Conservation (phyloP, 2,797 vertebrate species). For the Triplophysa yarkandensis region DNA sequence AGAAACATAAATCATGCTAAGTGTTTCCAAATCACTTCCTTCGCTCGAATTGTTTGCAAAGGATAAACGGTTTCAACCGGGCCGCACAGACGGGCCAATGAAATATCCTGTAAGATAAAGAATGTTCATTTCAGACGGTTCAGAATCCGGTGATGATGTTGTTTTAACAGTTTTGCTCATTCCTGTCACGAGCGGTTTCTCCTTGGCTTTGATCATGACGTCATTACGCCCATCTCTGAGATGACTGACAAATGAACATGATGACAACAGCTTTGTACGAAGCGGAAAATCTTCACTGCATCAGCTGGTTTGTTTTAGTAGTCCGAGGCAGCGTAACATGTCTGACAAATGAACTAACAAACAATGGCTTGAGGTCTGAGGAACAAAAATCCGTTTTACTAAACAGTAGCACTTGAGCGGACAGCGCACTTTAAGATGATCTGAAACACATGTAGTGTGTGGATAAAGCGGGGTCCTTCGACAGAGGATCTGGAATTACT, state of each 20-base stretch:
- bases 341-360: conserved; percentile 42
- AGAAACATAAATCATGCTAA: neutral
- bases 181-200: conserved; percentile 7
- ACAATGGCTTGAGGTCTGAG: conserved; percentile 26
- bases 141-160: conserved; percentile 11
- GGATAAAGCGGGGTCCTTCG: neutral
- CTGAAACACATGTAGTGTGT: conserved; percentile 47
- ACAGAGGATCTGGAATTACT: neutral
- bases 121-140: conserved; percentile 7
- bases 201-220: neutral
- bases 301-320: conserved; percentile 41
- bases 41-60: neutral
- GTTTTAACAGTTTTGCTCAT: conserved; percentile 5
- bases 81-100: neutral
- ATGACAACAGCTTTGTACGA: neutral
- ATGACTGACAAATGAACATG: neutral
- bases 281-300: conserved; percentile 1
- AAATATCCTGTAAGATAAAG: neutral
- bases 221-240: neutral
- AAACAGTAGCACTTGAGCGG: conserved; percentile 39
- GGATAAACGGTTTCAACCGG: neutral
- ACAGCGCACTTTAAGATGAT: conserved; percentile 48
- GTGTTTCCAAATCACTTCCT: neutral
- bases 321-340: conserved; percentile 12
- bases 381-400: conserved; percentile 32